phyloP scores from a whole-genome alignment of 2,888 invertebrate genomes.

The Melinaea menophilus region DNA sequence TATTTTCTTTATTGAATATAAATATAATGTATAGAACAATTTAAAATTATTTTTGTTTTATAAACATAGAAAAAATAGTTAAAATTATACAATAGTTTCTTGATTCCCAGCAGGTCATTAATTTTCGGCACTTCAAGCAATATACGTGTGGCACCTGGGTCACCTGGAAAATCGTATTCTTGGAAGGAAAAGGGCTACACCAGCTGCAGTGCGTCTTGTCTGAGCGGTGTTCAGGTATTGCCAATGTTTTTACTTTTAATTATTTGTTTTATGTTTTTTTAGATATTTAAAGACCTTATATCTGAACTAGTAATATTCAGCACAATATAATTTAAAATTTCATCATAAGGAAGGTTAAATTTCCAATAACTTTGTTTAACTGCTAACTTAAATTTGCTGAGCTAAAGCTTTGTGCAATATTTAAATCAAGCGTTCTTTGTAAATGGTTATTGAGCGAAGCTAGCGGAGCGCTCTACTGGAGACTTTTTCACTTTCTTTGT shows the following conservation, averaged over 20 bases:
- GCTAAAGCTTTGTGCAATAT: too few species aligned
- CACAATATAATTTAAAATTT: not conserved
- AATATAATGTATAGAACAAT: not conserved
- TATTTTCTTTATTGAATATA: too few species aligned
- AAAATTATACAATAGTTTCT: not conserved
- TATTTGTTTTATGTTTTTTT: too few species aligned
- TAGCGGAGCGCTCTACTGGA: too few species aligned
- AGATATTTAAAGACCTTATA: not conserved
- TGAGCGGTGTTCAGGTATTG: conserved; percentile 85
- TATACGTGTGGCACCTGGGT: conserved; percentile 82
- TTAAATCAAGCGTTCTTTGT: too few species aligned
- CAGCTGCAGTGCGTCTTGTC: conserved; percentile 95
- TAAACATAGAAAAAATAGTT: not conserved
- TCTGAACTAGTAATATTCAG: too few species aligned
- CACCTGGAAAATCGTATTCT: conserved; percentile 88
- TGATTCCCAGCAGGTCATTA: conserved; percentile 52
- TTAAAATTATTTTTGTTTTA: not conserved
- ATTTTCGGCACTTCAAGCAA: conserved; percentile 75
- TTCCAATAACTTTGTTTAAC: too few species aligned
- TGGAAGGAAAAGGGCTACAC: conserved; percentile 95
- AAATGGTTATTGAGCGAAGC: too few species aligned
- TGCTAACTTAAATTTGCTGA: too few species aligned
- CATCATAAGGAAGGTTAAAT: too few species aligned
- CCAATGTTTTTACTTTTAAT: too few species aligned
- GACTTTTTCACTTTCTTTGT: too few species aligned